Conservation (phyloP, 2,888 invertebrate species). For the Anorthoa munda region DNA sequence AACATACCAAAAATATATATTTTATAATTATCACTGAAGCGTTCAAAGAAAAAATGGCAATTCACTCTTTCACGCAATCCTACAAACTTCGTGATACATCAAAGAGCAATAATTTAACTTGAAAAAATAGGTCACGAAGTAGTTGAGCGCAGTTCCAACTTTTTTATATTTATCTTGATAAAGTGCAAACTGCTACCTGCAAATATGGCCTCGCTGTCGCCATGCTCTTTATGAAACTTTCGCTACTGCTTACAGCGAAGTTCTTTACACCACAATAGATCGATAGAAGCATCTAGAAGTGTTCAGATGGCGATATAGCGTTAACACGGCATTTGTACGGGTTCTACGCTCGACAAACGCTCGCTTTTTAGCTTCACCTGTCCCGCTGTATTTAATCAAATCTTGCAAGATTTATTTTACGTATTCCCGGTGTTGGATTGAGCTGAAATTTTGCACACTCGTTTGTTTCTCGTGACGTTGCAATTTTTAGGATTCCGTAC, state of each 20-base stretch:
- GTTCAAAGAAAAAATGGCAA: slow-evolving; percentile 1
- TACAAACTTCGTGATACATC: slow-evolving; percentile 24
- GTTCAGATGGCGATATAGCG: neutral
- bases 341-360: too few species aligned
- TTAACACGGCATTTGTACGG: too few species aligned
- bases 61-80: slow-evolving; percentile 17
- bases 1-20: neutral
- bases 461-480: too few species aligned
- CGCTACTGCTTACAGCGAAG: neutral
- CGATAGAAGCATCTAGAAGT: neutral
- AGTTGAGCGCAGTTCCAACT: slow-evolving; percentile 22
- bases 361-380: too few species aligned
- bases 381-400: too few species aligned
- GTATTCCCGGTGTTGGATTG: too few species aligned
- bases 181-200: slow-evolving; percentile 24
- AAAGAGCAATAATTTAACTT: slow-evolving; percentile 35
- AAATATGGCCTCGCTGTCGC: slow-evolving; percentile 2
- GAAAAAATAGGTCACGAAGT: slow-evolving; percentile 27
- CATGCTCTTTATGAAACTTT: slow-evolving; percentile 1
- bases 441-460: too few species aligned
- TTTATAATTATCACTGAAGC: neutral
- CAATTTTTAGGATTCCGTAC: too few species aligned
- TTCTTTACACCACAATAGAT: neutral
- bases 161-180: slow-evolving; percentile 27
- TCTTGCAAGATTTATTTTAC: too few species aligned